Evolutionary conservation across 2,888 invertebrate genomes (phyloP).

Genomic region (Metopia argyrocephala): DNA sequence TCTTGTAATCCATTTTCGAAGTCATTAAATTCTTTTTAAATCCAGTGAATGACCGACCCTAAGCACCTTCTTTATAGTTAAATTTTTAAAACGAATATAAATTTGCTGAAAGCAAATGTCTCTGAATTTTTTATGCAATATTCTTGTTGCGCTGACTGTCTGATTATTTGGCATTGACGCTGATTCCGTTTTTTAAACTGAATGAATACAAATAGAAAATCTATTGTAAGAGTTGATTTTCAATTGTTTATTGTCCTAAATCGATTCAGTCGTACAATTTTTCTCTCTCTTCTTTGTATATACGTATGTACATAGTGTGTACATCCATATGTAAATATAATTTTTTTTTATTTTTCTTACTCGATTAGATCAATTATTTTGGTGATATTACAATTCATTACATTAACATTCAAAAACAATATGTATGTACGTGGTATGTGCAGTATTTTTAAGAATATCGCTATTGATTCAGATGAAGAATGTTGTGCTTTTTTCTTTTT

Average conservation of each 20-base stretch:
- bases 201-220: conserved; percentile 31
- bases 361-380: conserved; percentile 23
- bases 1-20: conserved; percentile 49
- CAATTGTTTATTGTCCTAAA: not conserved
- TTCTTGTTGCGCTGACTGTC: conserved; percentile 1
- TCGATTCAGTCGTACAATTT: not conserved
- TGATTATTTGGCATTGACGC: conserved; percentile 21
- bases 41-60: conserved; percentile 22
- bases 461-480: too few relatives aligned
- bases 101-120: not conserved
- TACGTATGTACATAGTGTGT: too few relatives aligned
- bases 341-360: conserved; percentile 24
- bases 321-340: not conserved
- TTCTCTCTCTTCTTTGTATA: not conserved
- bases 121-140: conserved; percentile 29
- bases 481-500: too few relatives aligned
- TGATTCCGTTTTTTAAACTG: not conserved
- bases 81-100: not conserved
- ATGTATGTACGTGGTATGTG: too few relatives aligned
- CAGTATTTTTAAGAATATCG: too few relatives aligned
- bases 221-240: not conserved
- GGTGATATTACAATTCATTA: conserved; percentile 17
- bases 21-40: conserved; percentile 24
- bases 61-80: conserved; percentile 21
- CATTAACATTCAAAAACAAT: conserved; percentile 4